Evolutionary conservation across 2,113 vertebrate genomes (phyloP).

Genomic region (Pachyramphus minor): DNA sequence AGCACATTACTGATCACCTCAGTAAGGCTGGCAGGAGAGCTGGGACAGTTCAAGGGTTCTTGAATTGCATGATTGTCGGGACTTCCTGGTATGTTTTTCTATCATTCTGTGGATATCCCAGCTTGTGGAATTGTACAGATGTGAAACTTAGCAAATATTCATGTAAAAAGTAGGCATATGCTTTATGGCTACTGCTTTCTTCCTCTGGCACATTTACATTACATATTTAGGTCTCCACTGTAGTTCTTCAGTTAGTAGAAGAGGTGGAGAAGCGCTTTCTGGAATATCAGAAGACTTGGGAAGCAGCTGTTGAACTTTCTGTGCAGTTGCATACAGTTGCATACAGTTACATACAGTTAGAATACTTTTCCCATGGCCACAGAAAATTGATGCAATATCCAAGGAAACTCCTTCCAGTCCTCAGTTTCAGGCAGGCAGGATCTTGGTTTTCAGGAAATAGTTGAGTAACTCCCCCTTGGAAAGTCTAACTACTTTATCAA

Average conservation of each 20-base stretch:
- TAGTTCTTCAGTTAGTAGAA: neutral
- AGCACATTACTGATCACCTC: neutral
- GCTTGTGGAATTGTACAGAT: neutral
- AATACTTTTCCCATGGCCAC: neutral
- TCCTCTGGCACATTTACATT: neutral
- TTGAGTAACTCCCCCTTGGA: neutral
- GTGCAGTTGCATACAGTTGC: too few species aligned
- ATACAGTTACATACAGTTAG: too few species aligned
- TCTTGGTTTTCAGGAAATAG: neutral
- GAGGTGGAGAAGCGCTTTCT: neutral
- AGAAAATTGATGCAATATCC: neutral
- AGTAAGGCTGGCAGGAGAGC: neutral
- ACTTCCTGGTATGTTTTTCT: neutral
- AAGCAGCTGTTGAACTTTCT: neutral
- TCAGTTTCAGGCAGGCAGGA: neutral
- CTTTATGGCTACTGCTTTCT: neutral
- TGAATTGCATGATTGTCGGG: neutral
- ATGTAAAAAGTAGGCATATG: neutral
- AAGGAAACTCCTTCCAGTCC: neutral
- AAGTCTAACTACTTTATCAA: neutral
- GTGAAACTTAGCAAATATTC: neutral
- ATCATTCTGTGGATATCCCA: neutral
- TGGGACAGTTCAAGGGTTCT: neutral
- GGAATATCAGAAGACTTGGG: neutral
- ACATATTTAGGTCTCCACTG: neutral